A percentile compares a stretch with the other conserved stretches of the same genome.
Evolutionary conservation across 35 echinoderm and acorn worm genomes (phyloP).

Genomic region (Antedon bifida): DNA sequence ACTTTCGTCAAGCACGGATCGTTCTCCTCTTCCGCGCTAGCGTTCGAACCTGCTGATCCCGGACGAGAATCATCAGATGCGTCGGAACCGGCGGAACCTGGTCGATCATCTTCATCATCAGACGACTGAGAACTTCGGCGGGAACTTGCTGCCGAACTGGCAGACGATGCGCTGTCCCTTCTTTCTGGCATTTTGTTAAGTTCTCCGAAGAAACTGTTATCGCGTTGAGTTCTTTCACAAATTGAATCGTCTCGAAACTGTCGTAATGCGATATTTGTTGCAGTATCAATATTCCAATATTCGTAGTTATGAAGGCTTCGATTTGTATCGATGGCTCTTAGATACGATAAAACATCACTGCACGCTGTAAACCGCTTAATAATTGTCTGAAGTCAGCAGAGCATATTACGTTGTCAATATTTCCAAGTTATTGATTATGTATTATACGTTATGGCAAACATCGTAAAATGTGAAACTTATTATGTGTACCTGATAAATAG

Average conservation of each 20-base stretch:
- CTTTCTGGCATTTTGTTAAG: neutral
- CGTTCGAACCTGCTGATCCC: slow-evolving; percentile 22
- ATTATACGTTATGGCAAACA: neutral
- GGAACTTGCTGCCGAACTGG: neutral
- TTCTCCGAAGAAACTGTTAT: neutral
- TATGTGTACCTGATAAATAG: no score
- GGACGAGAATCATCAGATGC: slow-evolving; percentile 16
- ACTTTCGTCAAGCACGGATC: slow-evolving; percentile 34
- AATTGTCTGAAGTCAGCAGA: neutral
- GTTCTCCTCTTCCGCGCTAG: slow-evolving; percentile 24
- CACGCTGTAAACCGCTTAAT: neutral
- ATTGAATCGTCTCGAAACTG: neutral
- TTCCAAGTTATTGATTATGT: neutral
- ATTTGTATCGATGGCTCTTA: neutral
- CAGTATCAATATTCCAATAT: neutral
- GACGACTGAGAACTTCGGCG: neutral
- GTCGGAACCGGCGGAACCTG: slow-evolving; percentile 16
- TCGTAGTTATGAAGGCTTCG: neutral
- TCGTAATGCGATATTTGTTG: neutral
- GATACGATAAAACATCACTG: neutral
- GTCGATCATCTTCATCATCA: neutral
- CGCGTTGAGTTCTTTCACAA: neutral
- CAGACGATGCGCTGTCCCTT: neutral
- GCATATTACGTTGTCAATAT: neutral
- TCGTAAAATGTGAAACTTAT: neutral